These are phyloP conservation scores for Hylomyscus alleni DNA, from an alignment of 2,797 vertebrate species.

Conservation along the genomic window DNA sequence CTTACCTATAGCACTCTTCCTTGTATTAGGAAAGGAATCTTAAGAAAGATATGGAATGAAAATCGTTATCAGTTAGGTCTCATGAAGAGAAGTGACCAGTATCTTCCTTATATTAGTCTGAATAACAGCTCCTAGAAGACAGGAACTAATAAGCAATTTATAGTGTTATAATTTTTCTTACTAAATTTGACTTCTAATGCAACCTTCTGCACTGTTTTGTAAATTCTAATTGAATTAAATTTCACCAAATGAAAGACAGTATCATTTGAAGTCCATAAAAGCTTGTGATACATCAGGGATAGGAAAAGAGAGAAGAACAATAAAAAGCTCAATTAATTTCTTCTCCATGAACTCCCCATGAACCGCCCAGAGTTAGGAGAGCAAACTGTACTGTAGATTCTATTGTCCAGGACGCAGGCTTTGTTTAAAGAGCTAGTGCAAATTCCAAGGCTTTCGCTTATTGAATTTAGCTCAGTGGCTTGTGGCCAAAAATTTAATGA, in stretches of 20 bases:
- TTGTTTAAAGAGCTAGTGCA: slow-evolving; percentile 82
- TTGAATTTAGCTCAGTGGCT: slow-evolving; percentile 76
- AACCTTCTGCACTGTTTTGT: slow-evolving; percentile 33
- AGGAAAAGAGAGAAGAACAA: slow-evolving; percentile 56
- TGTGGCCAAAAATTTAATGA: slow-evolving; percentile 83
- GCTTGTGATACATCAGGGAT: slow-evolving; percentile 21
- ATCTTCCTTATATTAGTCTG: background rate
- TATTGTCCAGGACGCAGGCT: slow-evolving; percentile 76
- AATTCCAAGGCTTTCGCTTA: slow-evolving; percentile 72
- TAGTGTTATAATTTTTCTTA: slow-evolving; percentile 53
- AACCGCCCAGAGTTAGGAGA: slow-evolving; percentile 63
- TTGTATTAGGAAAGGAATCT: background rate
- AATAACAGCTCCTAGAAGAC: slow-evolving; percentile 24
- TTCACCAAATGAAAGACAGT: slow-evolving; percentile 58
- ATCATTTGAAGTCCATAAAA: slow-evolving; percentile 46
- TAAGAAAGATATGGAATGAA: background rate
- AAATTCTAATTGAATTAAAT: slow-evolving; percentile 76
- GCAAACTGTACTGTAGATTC: slow-evolving; percentile 67
- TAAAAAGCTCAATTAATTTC: slow-evolving; percentile 70
- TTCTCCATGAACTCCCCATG: slow-evolving; percentile 72
- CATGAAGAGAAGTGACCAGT: background rate
- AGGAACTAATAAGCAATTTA: slow-evolving; percentile 58
- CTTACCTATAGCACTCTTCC: background rate
- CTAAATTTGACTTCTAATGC: slow-evolving; percentile 42
- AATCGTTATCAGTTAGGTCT: slow-evolving; percentile 34